Evolutionary conservation across 2,797 vertebrate genomes (phyloP), one percentile per base, ranked within the genome.

Genomic region (Microchirus variegatus): DNA sequence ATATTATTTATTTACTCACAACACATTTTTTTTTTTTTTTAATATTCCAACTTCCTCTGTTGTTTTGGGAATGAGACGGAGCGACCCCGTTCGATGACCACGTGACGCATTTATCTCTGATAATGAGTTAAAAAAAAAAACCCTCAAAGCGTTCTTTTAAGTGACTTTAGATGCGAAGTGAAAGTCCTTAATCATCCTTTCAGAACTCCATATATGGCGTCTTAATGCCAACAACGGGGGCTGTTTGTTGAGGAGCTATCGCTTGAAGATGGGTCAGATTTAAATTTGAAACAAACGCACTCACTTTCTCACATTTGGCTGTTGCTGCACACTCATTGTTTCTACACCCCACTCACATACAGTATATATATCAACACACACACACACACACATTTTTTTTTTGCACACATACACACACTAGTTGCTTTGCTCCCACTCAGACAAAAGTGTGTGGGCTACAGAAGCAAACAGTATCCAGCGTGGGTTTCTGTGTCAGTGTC

Each of bases 401-500:
- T 59, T 74, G 67, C 62, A 80, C 60, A 31, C 70, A 74, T 63
- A 82, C 68, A n/a, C n/a, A 72, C 73, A 47, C 47, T 41, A 52
- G 37, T 66, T 57, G 63, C 63, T 57, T 13, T 31, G 65, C 81
- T 74, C 85, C 83, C 69, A 87, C 85, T 57, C 49, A 81, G 52
- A 75, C 61, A 82, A 77, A 35, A 76, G 65, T 80, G 38, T 43
- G 81, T 84, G 75, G 81, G 83, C 57, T 47, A 76, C 50, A 70
- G 74, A 82, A 65, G 74, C 67, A 74, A 75, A 83, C 62, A 66
- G 76, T 64, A 76, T 70, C 59, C 52, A 75, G 48, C 87, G 91
- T 93, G 67, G 85, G 82, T 66, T 63, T 22, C 70, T 57, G 57
- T 73, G 70, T 82, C 50, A 35, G 63, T 69, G 52, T 71, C 47